phyloP scores from a whole-genome alignment of 2,113 vertebrate species.

The Neotragus pygmaeus region DNA sequence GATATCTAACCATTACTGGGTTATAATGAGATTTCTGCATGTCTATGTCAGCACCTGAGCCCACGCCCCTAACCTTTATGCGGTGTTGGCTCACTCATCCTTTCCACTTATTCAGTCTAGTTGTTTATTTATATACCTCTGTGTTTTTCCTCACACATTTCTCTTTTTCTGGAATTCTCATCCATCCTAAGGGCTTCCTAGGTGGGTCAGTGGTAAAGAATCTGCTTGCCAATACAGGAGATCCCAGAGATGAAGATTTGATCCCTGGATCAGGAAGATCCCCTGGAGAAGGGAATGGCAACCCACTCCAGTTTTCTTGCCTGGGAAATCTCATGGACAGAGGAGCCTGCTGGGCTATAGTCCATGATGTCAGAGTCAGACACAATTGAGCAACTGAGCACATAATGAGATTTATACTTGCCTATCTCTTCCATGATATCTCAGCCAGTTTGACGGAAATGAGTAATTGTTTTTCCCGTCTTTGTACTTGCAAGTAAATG shows the following conservation, averaged over 20 bases:
- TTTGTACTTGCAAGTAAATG: neutral
- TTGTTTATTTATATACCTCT: neutral
- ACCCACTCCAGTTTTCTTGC: neutral
- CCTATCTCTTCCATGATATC: neutral
- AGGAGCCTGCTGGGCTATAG: neutral
- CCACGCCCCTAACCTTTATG: accelerated
- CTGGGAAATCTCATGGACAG: neutral
- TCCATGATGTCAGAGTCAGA: neutral
- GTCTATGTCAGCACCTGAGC: neutral
- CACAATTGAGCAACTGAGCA: neutral
- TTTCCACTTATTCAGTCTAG: neutral
- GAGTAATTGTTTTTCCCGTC: neutral
- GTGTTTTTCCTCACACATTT: neutral
- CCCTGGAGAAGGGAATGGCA: neutral
- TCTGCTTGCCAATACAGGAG: neutral
- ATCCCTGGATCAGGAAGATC: neutral
- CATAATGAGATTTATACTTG: neutral
- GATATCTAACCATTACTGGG: neutral
- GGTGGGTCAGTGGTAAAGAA: neutral
- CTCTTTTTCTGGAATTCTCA: neutral
- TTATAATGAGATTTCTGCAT: neutral
- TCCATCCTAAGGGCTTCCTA: neutral
- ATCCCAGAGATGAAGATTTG: neutral
- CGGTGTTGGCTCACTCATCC: neutral
- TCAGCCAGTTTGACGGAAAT: neutral